phyloP scores from a whole-genome alignment of 2,797 vertebrate species.

The Pangasius mekongensis region DNA sequence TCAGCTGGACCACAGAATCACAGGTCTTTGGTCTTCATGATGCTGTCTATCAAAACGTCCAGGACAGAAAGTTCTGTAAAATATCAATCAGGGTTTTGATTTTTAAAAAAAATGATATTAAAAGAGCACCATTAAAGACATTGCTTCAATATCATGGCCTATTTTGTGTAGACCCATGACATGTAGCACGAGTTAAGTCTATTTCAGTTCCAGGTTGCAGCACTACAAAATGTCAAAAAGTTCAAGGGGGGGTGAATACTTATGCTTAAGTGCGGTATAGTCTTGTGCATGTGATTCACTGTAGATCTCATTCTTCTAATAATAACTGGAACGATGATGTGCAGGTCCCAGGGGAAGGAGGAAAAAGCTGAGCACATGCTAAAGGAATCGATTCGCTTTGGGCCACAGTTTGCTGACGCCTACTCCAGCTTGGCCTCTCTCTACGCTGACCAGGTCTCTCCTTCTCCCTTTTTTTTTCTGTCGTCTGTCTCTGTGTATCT shows the following conservation, averaged over 20 bases:
- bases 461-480: neutral
- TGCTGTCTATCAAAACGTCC: neutral
- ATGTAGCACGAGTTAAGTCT: neutral
- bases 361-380: slow-evolving; percentile 84
- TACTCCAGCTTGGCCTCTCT: slow-evolving; percentile 94
- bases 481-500: neutral
- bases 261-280: neutral
- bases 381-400: slow-evolving; percentile 84
- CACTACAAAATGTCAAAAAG: neutral
- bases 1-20: neutral
- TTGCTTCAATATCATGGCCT: neutral
- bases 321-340: slow-evolving; percentile 29
- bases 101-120: neutral
- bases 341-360: slow-evolving; percentile 85
- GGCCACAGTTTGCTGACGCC: slow-evolving; percentile 91
- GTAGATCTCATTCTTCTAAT: neutral
- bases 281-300: neutral
- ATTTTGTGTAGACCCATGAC: neutral
- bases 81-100: no score
- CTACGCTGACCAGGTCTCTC: slow-evolving; percentile 89
- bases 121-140: neutral
- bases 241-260: neutral
- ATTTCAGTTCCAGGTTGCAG: neutral
- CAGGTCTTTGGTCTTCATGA: neutral
- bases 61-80: neutral